A percentile compares a stretch with the other conserved stretches of the same genome.
phyloP scores from a whole-genome alignment of 1,140 invertebrate genomes.

The Pteromalus puparum region DNA sequence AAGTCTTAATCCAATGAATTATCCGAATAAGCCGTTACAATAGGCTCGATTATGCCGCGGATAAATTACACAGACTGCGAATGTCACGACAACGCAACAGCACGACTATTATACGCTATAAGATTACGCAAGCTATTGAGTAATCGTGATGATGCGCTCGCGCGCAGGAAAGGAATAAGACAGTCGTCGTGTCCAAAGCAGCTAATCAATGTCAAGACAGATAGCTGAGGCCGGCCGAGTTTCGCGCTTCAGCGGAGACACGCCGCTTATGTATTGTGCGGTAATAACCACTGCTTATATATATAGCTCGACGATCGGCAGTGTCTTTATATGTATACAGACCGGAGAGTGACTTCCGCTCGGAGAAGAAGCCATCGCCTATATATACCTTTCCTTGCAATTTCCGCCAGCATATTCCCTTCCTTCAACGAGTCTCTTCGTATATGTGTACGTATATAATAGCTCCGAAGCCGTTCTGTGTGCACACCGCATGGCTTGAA shows the following conservation, averaged over 20 bases:
- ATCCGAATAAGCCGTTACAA: not conserved
- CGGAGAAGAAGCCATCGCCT: not conserved
- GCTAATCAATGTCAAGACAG: slow-evolving; percentile 1
- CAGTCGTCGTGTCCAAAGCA: not conserved
- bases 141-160: not conserved
- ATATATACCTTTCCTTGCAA: not conserved
- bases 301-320: not conserved
- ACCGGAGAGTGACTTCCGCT: not conserved
- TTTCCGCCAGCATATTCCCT: not conserved
- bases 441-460: not conserved
- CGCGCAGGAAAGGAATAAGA: not conserved
- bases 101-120: not conserved
- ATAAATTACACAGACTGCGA: not conserved
- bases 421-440: not conserved
- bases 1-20: not conserved
- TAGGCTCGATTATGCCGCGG: not conserved
- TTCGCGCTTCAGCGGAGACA: not conserved
- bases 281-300: not conserved
- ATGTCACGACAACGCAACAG: not conserved
- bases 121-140: not conserved
- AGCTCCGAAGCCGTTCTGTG: too few species aligned
- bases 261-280: not conserved
- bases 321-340: not conserved
- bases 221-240: not conserved
- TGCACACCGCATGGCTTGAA: too few species aligned